Percentiles rank a stretch among this genome's conserved stretches.
phyloP scores from a whole-genome alignment of 2,888 invertebrate genomes.

The Eupithecia subumbrata region DNA sequence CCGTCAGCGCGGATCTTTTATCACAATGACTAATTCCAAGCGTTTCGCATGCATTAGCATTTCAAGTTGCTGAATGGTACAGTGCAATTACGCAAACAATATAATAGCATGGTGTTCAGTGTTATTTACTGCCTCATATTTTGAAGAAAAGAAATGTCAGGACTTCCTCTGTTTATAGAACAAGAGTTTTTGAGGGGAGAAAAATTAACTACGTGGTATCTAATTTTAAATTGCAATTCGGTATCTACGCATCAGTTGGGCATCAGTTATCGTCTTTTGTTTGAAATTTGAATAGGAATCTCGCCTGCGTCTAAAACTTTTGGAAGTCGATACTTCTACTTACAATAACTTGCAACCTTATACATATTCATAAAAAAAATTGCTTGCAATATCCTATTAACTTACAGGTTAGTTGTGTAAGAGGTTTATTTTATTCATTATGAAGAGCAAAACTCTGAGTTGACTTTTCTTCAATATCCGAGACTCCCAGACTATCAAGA shows the following conservation, averaged over 20 bases:
- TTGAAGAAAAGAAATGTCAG: conserved; percentile 69
- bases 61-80: conserved; percentile 63
- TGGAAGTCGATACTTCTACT: background rate
- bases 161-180: conserved; percentile 47
- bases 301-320: background rate
- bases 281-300: background rate
- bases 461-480: background rate
- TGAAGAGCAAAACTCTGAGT: background rate
- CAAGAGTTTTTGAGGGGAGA: conserved; percentile 16
- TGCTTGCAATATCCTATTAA: background rate
- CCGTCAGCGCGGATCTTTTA: conserved; percentile 45
- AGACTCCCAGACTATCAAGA: conserved; percentile 49
- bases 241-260: background rate
- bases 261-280: background rate
- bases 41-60: conserved; percentile 71
- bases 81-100: conserved; percentile 78
- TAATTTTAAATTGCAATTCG: background rate
- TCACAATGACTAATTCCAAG: conserved; percentile 63
- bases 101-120: conserved; percentile 72
- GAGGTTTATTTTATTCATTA: background rate
- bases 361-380: background rate
- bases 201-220: background rate
- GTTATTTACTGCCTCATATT: conserved; percentile 64
- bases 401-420: background rate
- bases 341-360: background rate